Evolutionary conservation across 1,140 invertebrate species (phyloP), one percentile per base, ranked within the genome.

Genomic region (Theocolax elegans): DNA sequence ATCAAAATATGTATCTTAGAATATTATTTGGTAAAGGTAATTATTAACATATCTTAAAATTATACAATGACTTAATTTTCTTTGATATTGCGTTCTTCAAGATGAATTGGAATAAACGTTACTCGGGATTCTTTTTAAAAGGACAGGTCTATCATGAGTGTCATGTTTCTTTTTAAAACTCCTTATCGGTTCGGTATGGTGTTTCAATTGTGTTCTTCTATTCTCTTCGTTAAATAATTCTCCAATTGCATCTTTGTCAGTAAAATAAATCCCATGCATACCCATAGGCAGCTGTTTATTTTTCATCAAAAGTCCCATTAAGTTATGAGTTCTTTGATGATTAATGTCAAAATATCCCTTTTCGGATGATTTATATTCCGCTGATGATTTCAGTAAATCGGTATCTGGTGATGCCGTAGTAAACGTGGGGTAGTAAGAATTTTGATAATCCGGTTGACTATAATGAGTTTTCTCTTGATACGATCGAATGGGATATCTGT

Each of bases 241-340:
- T 1, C 80, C 35, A 29, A 74, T 73, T 10, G 60, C 75, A 17
- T 73, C 56, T 9, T 66, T 68, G 27, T 83, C 67, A 0, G 48
- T 71, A 21, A 71, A 76, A 19, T 76, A 75, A 23, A 59, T 79
- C 4, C 29, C 21, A 2, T 72, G 2, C 0, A 15, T 64, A 1
- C 80, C 76, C 4, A 29, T n/a, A 0, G 84, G 83, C 1, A 86
- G 38, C 27, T 82, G 80, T 21, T 80, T 83, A 62, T 82, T 84
- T 40, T 86, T 86, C 84, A 85, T 85, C n/a, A 85, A 35, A 2
- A 84, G 42, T 3, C 83, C 82, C 4, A 84, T 53, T 6, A 84
- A 72, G 66, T 86, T 86, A 48, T 86, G 83, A 17, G 75, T 80
- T 66, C 79, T 77, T 0, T 81, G 82, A 56, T 84, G 78, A 59